Evolutionary conservation across 1,140 invertebrate species (phyloP).

Genomic region (Bombus turneri): DNA sequence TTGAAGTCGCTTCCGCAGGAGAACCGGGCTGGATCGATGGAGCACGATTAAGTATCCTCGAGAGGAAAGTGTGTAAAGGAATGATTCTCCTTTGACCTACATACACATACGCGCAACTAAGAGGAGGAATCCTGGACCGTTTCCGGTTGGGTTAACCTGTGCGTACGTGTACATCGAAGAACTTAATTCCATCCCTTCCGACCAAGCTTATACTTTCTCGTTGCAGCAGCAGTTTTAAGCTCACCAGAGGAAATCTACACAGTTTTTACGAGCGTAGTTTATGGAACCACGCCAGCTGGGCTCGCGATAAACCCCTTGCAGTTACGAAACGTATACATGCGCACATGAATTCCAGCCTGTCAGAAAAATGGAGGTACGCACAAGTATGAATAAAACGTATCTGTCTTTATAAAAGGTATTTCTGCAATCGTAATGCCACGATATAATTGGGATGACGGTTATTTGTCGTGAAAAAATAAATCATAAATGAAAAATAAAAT

Average conservation of each 20-base stretch:
- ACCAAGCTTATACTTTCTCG: neutral
- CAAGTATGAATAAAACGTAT: neutral
- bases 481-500: too few relatives aligned
- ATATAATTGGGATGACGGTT: too few relatives aligned
- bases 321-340: neutral
- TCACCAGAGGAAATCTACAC: slow-evolving; percentile 29
- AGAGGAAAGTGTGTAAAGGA: slow-evolving; percentile 10
- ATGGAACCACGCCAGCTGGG: slow-evolving; percentile 61
- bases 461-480: too few relatives aligned
- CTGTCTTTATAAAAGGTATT: too few relatives aligned
- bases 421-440: too few relatives aligned
- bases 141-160: slow-evolving; percentile 33
- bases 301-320: slow-evolving; percentile 55
- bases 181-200: neutral
- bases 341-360: neutral
- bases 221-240: slow-evolving; percentile 41
- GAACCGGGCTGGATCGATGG: slow-evolving; percentile 53
- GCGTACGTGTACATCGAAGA: neutral
- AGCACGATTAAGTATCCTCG: slow-evolving; percentile 52
- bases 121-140: slow-evolving; percentile 8
- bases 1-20: slow-evolving; percentile 14
- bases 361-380: neutral
- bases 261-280: slow-evolving; percentile 64
- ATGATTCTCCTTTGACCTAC: slow-evolving; percentile 49
- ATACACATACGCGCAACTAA: slow-evolving; percentile 15